These are phyloP conservation scores for Brachyhypopomus occidentalis DNA, from an alignment of 2,113 vertebrate species.

Conservation along the genomic window DNA sequence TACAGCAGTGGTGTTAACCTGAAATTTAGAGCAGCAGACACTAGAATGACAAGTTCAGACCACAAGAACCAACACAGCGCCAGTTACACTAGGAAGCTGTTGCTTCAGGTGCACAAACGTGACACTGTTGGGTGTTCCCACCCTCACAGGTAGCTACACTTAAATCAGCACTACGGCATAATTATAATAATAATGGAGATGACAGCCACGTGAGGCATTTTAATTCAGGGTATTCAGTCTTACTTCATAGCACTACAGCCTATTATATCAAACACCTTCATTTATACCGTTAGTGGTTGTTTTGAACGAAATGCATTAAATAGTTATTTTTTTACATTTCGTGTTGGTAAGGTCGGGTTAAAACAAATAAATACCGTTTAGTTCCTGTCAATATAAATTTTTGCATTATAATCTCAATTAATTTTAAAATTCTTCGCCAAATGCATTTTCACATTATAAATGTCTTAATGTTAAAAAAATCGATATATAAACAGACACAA, in stretches of 20 bases:
- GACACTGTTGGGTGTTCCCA: conserved; percentile 35
- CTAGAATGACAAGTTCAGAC: conserved; percentile 57
- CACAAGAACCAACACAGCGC: conserved; percentile 51
- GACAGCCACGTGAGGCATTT: too few relatives aligned
- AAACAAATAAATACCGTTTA: too few relatives aligned
- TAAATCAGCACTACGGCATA: conserved; percentile 37
- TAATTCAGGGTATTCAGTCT: too few relatives aligned
- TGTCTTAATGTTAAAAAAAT: not conserved
- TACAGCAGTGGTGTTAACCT: conserved; percentile 56
- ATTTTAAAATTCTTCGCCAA: too few relatives aligned
- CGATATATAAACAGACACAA: not conserved
- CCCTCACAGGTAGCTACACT: conserved; percentile 49
- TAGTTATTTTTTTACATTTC: too few relatives aligned
- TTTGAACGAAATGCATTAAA: too few relatives aligned
- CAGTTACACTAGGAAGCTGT: conserved; percentile 46
- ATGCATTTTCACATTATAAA: not conserved
- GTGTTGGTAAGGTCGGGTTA: too few relatives aligned
- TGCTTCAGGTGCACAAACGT: conserved; percentile 44
- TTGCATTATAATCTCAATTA: too few relatives aligned
- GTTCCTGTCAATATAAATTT: too few relatives aligned
- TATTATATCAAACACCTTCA: too few relatives aligned
- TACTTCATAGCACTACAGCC: too few relatives aligned
- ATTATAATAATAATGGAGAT: conserved; percentile 51
- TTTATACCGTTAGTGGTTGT: too few relatives aligned
- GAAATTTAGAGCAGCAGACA: conserved; percentile 55